Conservation (phyloP, 2,888 invertebrate species). For the Podotricha telesiphe region DNA sequence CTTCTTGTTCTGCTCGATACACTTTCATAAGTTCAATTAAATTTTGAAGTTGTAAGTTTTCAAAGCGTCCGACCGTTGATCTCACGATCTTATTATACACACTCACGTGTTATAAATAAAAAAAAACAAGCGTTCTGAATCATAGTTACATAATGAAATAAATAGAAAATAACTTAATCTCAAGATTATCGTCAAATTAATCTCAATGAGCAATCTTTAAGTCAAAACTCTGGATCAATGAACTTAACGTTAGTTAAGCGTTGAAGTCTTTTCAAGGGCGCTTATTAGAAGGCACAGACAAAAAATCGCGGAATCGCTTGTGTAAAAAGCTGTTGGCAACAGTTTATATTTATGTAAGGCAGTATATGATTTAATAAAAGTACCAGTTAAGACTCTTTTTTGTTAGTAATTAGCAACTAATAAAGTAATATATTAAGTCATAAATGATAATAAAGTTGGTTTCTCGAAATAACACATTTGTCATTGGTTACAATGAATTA, state of each 20-base stretch:
- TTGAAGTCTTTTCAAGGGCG: conserved; percentile 82
- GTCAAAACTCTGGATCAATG: conserved; percentile 59
- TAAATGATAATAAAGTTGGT: neutral
- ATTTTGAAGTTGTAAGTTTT: neutral
- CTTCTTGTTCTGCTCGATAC: neutral
- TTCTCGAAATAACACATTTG: neutral
- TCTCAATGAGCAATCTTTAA: conserved; percentile 40
- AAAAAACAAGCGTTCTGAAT: neutral
- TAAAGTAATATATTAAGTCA: neutral
- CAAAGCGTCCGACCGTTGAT: neutral
- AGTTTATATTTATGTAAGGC: conserved; percentile 42
- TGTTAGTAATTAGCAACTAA: neutral
- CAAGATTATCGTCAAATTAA: conserved; percentile 34
- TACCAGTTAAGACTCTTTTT: neutral
- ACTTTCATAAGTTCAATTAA: neutral
- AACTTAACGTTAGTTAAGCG: conserved; percentile 70
- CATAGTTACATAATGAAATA: neutral
- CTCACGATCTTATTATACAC: neutral
- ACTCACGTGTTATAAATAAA: neutral
- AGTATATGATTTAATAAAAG: conserved; percentile 25
- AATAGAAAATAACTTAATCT: conserved; percentile 18
- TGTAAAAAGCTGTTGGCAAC: conserved; percentile 46
- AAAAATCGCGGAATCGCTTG: conserved; percentile 53
- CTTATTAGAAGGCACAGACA: conserved; percentile 61
- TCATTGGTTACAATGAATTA: neutral